phyloP scores from a whole-genome alignment of 2,888 invertebrate genomes.

The Dromius quadrimaculatus region DNA sequence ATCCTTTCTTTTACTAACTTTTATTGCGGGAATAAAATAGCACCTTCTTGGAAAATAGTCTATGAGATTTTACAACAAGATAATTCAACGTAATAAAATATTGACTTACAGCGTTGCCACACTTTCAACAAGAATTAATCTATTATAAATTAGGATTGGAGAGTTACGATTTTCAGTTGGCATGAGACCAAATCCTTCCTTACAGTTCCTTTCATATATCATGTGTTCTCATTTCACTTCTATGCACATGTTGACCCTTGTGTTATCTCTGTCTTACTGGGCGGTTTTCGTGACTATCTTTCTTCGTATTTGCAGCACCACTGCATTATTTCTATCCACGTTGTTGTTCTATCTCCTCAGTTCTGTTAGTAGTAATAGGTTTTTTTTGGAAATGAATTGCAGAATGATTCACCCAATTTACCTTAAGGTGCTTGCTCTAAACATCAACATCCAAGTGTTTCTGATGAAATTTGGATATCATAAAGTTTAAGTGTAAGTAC shows the following conservation, averaged over 20 bases:
- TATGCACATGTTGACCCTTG: background rate
- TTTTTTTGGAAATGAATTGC: background rate
- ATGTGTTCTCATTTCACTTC: constrained; percentile 28
- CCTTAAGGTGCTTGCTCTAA: no score
- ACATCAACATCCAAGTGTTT: no score
- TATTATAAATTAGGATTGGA: constrained; percentile 47
- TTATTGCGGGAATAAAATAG: no score
- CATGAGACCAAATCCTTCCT: constrained; percentile 45
- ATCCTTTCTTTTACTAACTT: no score
- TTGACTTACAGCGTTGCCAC: constrained; percentile 32
- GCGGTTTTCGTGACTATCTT: constrained; percentile 35
- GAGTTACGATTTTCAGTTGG: constrained; percentile 49
- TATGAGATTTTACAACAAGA: constrained; percentile 10
- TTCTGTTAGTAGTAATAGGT: background rate
- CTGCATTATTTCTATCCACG: constrained; percentile 43
- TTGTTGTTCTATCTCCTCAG: background rate
- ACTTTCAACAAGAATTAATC: constrained; percentile 44
- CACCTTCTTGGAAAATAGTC: background rate
- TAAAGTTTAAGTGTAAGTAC: no score
- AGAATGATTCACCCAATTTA: no score
- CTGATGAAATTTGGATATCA: no score
- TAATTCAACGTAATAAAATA: constrained; percentile 35
- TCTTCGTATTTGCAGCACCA: constrained; percentile 42
- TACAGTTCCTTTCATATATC: constrained; percentile 47
- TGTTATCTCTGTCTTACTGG: constrained; percentile 6